A percentile compares a stretch with the other conserved stretches of the same genome.
These are phyloP conservation scores for Myiopsitta monachus DNA, from an alignment of 2,113 vertebrate genomes.

Conservation along the genomic window DNA sequence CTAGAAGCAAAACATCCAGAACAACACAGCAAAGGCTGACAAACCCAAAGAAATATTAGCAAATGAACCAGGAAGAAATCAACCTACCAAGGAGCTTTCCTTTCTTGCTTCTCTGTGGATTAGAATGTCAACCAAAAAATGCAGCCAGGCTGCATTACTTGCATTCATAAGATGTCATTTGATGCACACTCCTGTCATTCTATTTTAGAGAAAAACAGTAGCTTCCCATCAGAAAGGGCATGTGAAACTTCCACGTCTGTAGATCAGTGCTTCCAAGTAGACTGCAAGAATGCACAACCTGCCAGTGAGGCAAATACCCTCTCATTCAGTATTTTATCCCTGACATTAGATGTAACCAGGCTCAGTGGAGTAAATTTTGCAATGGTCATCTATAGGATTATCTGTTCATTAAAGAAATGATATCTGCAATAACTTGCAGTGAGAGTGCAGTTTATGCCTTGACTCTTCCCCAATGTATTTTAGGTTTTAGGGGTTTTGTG, in stretches of 20 bases:
- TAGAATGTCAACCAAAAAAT: not conserved
- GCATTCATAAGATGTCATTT: not conserved
- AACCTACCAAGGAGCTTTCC: not conserved
- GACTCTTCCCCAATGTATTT: not conserved
- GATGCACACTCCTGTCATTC: not conserved
- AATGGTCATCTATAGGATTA: not conserved
- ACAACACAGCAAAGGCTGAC: not conserved
- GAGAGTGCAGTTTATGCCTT: not conserved
- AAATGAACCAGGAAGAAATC: not conserved
- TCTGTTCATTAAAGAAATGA: not conserved
- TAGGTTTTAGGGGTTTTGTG: not conserved
- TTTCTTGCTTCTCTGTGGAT: not conserved
- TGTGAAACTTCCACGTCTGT: not conserved
- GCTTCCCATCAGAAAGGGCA: not conserved
- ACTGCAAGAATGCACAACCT: not conserved
- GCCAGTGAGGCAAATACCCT: not conserved
- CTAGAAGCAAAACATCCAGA: conserved; percentile 35
- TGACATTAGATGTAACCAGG: not conserved
- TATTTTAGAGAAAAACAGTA: not conserved
- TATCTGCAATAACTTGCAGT: not conserved
- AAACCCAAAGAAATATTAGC: not conserved
- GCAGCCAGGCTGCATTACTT: not conserved
- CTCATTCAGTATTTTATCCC: not conserved
- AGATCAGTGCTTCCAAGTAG: not conserved
- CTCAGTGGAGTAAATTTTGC: not conserved